These are phyloP conservation scores for Acleris emargana DNA, from an alignment of 2,888 invertebrate genomes.

Conservation along the genomic window DNA sequence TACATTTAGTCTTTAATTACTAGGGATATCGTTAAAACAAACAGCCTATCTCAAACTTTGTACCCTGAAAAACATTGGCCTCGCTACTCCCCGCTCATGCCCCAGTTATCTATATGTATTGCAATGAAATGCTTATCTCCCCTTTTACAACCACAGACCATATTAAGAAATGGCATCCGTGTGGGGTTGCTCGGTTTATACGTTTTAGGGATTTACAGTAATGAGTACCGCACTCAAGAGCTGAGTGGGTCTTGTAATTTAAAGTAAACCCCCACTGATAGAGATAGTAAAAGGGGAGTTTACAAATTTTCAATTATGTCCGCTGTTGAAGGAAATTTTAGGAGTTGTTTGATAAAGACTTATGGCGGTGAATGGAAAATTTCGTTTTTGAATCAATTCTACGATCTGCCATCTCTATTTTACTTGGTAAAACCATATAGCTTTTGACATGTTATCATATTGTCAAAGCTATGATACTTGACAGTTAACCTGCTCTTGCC, in stretches of 20 bases:
- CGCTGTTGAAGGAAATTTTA: no score
- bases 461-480: slow-evolving; percentile 11
- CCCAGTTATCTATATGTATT: slow-evolving; percentile 44
- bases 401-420: no score
- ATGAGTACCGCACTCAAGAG: slow-evolving; percentile 23
- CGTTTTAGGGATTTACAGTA: slow-evolving; percentile 13
- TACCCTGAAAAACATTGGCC: slow-evolving; percentile 16
- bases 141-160: slow-evolving; percentile 59
- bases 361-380: no score
- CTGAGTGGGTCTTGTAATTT: slow-evolving; percentile 44
- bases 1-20: no score
- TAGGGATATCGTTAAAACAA: no score
- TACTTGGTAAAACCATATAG: background rate
- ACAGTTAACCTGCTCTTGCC: no score
- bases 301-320: slow-evolving; percentile 3
- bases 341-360: no score
- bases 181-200: slow-evolving; percentile 47
- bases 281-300: slow-evolving; percentile 7
- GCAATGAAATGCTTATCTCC: slow-evolving; percentile 55
- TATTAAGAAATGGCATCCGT: slow-evolving; percentile 59
- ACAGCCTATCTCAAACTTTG: no score
- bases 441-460: slow-evolving; percentile 4
- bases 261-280: slow-evolving; percentile 32
- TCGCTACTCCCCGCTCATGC: slow-evolving; percentile 39
- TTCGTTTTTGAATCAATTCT: no score